Evolutionary conservation across 2,797 vertebrate genomes (phyloP).

Genomic region (Peromyscus attwateri): DNA sequence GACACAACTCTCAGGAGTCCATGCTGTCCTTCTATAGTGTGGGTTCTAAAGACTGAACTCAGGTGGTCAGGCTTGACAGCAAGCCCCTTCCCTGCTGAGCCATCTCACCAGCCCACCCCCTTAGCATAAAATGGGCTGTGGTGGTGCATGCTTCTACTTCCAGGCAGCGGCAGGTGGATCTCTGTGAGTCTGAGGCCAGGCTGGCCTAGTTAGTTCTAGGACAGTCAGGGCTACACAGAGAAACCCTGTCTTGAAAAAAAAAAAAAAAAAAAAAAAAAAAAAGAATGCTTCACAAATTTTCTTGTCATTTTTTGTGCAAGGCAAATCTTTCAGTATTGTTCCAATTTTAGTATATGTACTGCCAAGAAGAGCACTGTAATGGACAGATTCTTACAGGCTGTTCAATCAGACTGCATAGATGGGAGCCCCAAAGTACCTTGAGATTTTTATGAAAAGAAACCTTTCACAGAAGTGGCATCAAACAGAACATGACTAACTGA

Average conservation of each 20-base stretch:
- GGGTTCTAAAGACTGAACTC: not conserved
- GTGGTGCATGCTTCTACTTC: not conserved
- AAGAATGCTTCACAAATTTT: not conserved
- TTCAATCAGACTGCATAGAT: not conserved
- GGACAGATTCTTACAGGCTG: not conserved
- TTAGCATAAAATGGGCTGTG: not conserved
- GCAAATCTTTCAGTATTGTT: not conserved
- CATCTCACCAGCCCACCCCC: not conserved
- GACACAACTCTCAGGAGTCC: not conserved
- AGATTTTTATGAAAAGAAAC: constrained; percentile 48
- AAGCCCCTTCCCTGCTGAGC: not conserved
- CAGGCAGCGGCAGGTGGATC: not conserved
- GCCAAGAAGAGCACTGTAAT: not conserved
- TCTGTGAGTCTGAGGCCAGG: not conserved
- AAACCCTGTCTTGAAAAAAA: not conserved
- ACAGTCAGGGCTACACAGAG: not conserved
- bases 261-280: not conserved
- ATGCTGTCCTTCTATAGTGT: not conserved
- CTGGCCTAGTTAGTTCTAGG: not conserved
- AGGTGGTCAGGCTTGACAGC: not conserved
- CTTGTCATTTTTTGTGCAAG: not conserved
- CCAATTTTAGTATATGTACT: not conserved
- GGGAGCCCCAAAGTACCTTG: not conserved
- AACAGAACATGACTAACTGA: not conserved
- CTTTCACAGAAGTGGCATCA: constrained; percentile 40